Conservation (phyloP, 1,140 invertebrate species). For the Drosophila nasuta region DNA sequence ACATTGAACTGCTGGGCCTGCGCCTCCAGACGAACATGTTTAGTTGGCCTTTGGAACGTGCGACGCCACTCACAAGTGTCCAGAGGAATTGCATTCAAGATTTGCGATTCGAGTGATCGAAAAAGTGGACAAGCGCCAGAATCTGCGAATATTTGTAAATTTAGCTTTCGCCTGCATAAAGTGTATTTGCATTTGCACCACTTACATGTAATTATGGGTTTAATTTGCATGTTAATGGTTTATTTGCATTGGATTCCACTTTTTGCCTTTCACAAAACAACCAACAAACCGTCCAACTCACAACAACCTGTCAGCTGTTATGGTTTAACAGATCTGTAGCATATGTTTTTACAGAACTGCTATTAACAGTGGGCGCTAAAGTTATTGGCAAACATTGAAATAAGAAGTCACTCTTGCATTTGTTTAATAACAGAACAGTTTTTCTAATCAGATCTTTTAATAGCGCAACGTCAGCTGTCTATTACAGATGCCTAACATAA, state of each 20-base stretch:
- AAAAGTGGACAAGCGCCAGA: conserved; percentile 95
- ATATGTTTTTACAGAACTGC: conserved; percentile 19
- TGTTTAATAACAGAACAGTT: background rate
- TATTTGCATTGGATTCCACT: conserved; percentile 45
- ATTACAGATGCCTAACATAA: conserved; percentile 1
- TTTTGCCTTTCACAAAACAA: conserved; percentile 32
- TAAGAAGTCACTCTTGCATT: background rate
- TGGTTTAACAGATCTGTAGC: conserved; percentile 1
- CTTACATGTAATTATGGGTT: conserved; percentile 82
- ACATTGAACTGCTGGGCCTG: conserved; percentile 93
- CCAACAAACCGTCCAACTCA: conserved; percentile 19
- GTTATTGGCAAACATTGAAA: too few relatives aligned
- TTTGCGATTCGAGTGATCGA: conserved; percentile 90
- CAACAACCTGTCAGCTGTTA: conserved; percentile 35
- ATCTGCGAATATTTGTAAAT: conserved; percentile 86
- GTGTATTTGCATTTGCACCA: background rate
- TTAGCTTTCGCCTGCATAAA: background rate
- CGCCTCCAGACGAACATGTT: conserved; percentile 93
- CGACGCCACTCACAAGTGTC: conserved; percentile 96
- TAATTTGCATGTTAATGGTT: conserved; percentile 73
- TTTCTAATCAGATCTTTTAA: background rate
- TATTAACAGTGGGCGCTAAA: conserved; percentile 20
- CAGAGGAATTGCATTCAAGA: conserved; percentile 92
- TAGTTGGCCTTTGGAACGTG: conserved; percentile 91
- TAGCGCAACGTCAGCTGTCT: background rate